Conservation (phyloP, 1,140 invertebrate genomes). For the Scylla paramamosain region DNA sequence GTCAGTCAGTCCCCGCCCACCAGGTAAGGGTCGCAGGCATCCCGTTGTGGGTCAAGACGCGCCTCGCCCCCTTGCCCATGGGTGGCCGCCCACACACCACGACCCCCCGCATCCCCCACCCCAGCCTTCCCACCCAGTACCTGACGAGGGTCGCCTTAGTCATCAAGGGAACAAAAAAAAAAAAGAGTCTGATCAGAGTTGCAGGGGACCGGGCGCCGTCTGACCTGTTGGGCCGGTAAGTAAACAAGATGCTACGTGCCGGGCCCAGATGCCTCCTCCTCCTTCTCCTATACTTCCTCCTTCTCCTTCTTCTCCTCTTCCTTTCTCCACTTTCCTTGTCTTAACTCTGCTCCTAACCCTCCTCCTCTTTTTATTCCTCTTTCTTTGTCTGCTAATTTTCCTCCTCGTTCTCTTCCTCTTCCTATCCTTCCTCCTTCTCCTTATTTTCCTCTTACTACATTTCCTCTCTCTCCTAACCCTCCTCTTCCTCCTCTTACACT, state of each 20-base stretch:
- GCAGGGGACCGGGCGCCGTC: background rate
- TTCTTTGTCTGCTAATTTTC: background rate
- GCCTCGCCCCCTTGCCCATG: background rate
- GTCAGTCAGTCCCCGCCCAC: too few species aligned
- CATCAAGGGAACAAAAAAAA: background rate
- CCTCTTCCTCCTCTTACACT: background rate
- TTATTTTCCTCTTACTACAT: too few species aligned
- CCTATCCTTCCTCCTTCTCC: too few species aligned
- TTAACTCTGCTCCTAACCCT: too few species aligned
- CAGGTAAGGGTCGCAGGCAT: background rate
- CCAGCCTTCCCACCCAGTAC: background rate
- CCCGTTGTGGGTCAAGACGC: background rate
- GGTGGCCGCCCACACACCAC: background rate
- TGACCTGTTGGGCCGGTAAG: background rate
- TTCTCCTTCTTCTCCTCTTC: background rate
- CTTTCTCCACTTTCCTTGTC: too few species aligned
- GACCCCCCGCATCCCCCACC: background rate
- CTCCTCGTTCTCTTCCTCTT: background rate
- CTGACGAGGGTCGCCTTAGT: background rate
- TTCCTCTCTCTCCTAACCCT: background rate
- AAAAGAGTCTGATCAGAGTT: background rate
- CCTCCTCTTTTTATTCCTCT: background rate
- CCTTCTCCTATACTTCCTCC: background rate
- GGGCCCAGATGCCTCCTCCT: background rate
- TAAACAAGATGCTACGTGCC: background rate